Percentiles rank a stretch among this genome's conserved stretches.
Evolutionary conservation across 2,113 vertebrate genomes (phyloP).

Genomic region (Amazona vittata): DNA sequence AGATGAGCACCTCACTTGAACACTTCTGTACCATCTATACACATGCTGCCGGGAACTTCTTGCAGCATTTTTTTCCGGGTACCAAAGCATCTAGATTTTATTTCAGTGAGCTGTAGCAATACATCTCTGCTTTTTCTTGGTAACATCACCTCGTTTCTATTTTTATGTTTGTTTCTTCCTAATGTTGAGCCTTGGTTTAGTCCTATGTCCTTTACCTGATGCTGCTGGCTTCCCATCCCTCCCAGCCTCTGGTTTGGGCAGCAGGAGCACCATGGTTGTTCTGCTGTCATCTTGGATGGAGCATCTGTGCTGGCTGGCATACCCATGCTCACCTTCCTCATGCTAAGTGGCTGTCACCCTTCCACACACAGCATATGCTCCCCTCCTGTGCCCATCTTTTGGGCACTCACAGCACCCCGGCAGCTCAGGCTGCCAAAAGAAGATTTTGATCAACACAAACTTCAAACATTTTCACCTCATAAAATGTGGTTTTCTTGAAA

Average conservation of each 20-base stretch:
- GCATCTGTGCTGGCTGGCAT: rapidly evolving
- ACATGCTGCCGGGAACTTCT: not conserved
- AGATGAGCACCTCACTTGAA: not conserved
- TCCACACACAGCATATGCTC: too few species aligned
- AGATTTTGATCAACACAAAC: not conserved
- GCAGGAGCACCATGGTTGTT: not conserved
- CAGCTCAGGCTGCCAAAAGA: not conserved
- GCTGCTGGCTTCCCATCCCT: not conserved
- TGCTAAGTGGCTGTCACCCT: not conserved
- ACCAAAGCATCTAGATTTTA: rapidly evolving
- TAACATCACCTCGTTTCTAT: rapidly evolving
- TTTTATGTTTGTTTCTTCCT: too few species aligned
- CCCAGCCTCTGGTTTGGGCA: not conserved
- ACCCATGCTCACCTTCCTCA: too few species aligned
- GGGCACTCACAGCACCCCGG: not conserved
- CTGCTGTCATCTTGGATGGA: not conserved
- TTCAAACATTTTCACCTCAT: not conserved
- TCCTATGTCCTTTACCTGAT: rapidly evolving
- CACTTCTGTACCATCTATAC: rapidly evolving
- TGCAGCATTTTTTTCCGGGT: not conserved
- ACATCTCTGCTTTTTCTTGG: not conserved
- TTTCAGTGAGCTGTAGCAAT: not conserved
- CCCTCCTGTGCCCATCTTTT: rapidly evolving
- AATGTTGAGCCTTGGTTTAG: not conserved
- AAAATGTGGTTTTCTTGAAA: not conserved